Evolutionary conservation across 2,797 vertebrate genomes (phyloP).

Genomic region (Leuciscus waleckii): DNA sequence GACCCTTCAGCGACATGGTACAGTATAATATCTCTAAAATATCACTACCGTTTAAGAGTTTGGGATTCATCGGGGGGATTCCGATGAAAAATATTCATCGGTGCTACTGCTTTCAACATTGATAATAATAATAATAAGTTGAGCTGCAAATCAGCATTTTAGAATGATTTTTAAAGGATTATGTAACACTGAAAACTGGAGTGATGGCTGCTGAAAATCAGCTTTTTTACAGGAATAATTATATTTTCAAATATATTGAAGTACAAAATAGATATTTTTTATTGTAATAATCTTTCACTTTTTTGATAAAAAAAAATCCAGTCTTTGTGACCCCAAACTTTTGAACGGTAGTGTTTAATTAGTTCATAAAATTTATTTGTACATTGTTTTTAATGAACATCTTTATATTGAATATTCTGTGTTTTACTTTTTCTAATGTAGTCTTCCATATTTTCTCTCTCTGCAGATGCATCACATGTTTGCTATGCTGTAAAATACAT

Average conservation of each 20-base stretch:
- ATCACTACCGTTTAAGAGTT: not conserved
- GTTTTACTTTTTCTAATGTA: not conserved
- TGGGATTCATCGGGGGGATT: too few relatives aligned
- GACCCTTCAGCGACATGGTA: slow-evolving; percentile 40
- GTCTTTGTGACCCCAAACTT: not conserved
- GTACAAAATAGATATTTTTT: not conserved
- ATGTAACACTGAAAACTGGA: not conserved
- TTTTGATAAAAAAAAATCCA: not conserved
- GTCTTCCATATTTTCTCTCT: not conserved
- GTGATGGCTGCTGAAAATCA: not conserved
- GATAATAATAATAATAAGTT: not conserved
- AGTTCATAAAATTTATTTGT: not conserved
- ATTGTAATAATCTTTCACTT: not conserved
- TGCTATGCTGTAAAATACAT: slow-evolving; percentile 25
- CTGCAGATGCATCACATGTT: slow-evolving; percentile 9
- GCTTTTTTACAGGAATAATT: not conserved
- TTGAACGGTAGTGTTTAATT: not conserved
- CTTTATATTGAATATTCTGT: not conserved
- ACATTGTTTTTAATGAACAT: not conserved
- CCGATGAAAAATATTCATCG: too few relatives aligned
- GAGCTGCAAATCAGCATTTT: not conserved
- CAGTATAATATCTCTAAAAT: not conserved
- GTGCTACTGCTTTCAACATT: not conserved
- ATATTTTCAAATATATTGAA: not conserved
- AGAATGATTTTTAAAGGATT: not conserved